Base-by-base conservation (phyloP, 2,113 vertebrate species). In the Dermatemys mawii region DNA sequence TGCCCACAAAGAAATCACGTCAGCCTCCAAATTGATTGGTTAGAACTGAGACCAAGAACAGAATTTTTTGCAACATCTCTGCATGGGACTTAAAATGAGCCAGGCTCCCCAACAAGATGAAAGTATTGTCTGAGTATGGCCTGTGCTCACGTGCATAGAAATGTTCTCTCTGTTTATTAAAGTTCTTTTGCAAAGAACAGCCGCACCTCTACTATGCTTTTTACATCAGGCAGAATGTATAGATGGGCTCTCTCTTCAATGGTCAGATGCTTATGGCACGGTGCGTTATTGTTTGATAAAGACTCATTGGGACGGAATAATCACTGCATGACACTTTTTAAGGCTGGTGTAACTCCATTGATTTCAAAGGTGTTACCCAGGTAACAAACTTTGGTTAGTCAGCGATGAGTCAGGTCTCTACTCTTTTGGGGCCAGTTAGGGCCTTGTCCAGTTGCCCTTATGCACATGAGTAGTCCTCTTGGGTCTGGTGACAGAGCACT, bases 261-360 rank as follows among this genome's bases (percentile, higher is more conserved):
- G 83, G 87, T 41, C 53, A 94, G 53, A 83, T 90, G 41, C 87
- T 95, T 95, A 89, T 1, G 87, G 53, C 84, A 63, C 95, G 93
- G 95, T 85, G 38, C 91, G 60, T 94, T 75, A 26, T 41, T 8
- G 24, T 22, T 95, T 90, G 41, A 51, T 73, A 93, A 85, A 97
- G 97, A 95, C 83, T 97, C 96, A 96, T 70, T 93, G 78, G 63
- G 8, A 92, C 53, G 93, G 94, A 93, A 92, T 97, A 84, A 96
- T 41, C 84, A 75, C 88, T 88, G 83, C 48, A 4, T 84, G 94
- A 94, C 91, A 91, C 63, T 87, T 84, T 38, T 57, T 94, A 81
- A 90, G 90, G 86, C 41, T 92, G 41, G 55, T 88, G 94, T 88
- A 94, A 92, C 89, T 87, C 55, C 85, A 82, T 26, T 86, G 83